A percentile compares a stretch with the other conserved stretches of the same genome.
phyloP scores from a whole-genome alignment of 1,140 invertebrate genomes.

The Hypsibius dujardini region DNA sequence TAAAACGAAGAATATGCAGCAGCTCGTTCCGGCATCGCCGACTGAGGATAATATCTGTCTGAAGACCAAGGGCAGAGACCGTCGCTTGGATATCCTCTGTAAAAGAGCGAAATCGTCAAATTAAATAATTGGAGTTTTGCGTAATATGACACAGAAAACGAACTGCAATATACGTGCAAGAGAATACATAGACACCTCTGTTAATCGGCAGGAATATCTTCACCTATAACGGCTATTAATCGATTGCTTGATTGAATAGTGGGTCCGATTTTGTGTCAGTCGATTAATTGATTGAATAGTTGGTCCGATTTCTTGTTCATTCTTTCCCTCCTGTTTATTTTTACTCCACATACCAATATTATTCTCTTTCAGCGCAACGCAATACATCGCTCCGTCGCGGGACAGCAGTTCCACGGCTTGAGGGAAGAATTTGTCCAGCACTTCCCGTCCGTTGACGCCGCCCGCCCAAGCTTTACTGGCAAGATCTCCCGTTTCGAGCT shows the following conservation, averaged over 20 bases:
- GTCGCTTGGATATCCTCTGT: background rate
- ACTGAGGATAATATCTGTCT: background rate
- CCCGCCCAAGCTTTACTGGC: slow-evolving; percentile 56
- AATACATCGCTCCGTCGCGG: slow-evolving; percentile 54
- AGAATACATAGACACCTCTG: too few relatives aligned
- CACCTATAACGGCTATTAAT: too few relatives aligned
- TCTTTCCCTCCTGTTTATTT: too few relatives aligned
- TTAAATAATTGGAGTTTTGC: too few relatives aligned
- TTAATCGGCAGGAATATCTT: too few relatives aligned
- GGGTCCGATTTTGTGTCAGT: too few relatives aligned
- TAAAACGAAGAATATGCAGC: background rate
- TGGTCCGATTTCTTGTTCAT: too few relatives aligned
- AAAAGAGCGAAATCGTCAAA: background rate
- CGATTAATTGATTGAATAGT: too few relatives aligned
- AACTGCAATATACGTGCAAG: too few relatives aligned
- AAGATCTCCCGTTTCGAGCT: slow-evolving; percentile 26
- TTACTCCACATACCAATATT: too few relatives aligned
- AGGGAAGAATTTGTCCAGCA: slow-evolving; percentile 57
- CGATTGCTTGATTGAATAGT: too few relatives aligned
- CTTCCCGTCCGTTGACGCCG: slow-evolving; percentile 47
- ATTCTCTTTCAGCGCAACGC: slow-evolving; percentile 49
- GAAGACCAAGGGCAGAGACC: background rate
- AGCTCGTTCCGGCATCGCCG: background rate
- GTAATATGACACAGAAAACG: too few relatives aligned
- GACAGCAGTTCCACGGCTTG: slow-evolving; percentile 49